phyloP scores from a whole-genome alignment of 2,113 vertebrate species.

The Chloebia gouldiae region DNA sequence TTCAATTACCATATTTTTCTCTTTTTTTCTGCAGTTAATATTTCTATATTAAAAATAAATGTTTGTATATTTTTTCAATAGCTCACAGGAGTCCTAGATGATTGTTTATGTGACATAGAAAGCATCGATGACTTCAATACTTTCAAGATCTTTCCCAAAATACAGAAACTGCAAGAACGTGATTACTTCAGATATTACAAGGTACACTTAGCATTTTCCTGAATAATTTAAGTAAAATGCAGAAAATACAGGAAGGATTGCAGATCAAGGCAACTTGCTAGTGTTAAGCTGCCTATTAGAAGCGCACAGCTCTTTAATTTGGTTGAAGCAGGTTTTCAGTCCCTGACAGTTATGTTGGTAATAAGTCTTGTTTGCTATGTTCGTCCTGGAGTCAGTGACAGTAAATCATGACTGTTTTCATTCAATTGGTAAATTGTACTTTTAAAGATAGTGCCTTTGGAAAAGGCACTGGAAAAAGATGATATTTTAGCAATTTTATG shows the following conservation, averaged over 20 bases:
- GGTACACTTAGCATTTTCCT: constrained; percentile 65
- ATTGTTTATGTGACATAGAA: constrained; percentile 95
- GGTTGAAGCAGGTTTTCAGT: not conserved
- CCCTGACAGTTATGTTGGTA: not conserved
- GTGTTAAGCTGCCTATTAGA: not conserved
- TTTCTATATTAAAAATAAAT: not conserved
- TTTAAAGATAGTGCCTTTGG: not conserved
- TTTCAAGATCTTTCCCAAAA: constrained; percentile 91
- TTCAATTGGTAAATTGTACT: not conserved
- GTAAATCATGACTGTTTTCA: not conserved
- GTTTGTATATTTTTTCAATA: constrained; percentile 40
- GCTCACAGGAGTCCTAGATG: constrained; percentile 93
- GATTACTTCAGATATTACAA: constrained; percentile 98
- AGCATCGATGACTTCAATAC: constrained; percentile 98
- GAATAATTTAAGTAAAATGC: not conserved
- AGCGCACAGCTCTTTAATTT: not conserved
- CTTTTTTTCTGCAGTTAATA: not conserved
- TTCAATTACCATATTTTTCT: not conserved
- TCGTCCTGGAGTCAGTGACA: not conserved
- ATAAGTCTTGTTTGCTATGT: not conserved
- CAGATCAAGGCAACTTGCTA: not conserved
- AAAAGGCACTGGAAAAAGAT: not conserved
- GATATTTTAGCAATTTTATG: not conserved
- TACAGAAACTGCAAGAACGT: constrained; percentile 86
- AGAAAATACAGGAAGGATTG: not conserved